Percentiles rank a stretch among this genome's conserved stretches.
Conservation (phyloP, 2,113 vertebrate species). For the Semnornis frantzii region DNA sequence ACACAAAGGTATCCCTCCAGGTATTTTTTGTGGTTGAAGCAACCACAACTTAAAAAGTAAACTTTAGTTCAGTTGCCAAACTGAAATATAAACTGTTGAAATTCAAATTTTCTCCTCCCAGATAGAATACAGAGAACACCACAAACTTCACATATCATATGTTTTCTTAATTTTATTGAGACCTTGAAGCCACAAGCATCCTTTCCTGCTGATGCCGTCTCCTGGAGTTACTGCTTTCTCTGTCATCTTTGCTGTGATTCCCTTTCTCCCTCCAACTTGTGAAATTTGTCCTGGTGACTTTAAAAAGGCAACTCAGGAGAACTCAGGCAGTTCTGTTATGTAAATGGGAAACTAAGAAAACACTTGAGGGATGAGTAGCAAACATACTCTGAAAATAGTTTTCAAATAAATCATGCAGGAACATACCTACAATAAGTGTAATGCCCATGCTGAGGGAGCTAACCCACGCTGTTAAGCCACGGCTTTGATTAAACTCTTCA, state of each 20-base stretch:
- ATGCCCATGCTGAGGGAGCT: constrained; percentile 85
- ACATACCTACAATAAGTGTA: constrained; percentile 83
- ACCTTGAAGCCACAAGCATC: background rate
- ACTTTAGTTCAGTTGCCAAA: background rate
- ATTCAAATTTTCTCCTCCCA: background rate
- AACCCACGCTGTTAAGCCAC: constrained; percentile 81
- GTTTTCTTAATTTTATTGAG: background rate
- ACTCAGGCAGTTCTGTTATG: background rate
- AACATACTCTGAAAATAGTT: background rate
- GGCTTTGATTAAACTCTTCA: constrained; percentile 83
- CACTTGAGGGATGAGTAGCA: background rate
- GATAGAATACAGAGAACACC: background rate
- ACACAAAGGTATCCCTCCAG: background rate
- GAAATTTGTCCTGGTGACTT: background rate
- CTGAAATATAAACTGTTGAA: background rate
- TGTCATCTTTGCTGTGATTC: background rate
- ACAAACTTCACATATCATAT: background rate
- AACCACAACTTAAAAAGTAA: background rate
- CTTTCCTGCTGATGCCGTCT: background rate
- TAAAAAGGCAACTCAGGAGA: background rate
- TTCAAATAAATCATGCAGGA: background rate
- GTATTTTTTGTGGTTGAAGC: background rate
- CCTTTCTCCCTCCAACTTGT: background rate
- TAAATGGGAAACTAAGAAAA: background rate
- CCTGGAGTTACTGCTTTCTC: background rate